Conservation (phyloP, 1,140 invertebrate species). For the Achroia grisella region DNA sequence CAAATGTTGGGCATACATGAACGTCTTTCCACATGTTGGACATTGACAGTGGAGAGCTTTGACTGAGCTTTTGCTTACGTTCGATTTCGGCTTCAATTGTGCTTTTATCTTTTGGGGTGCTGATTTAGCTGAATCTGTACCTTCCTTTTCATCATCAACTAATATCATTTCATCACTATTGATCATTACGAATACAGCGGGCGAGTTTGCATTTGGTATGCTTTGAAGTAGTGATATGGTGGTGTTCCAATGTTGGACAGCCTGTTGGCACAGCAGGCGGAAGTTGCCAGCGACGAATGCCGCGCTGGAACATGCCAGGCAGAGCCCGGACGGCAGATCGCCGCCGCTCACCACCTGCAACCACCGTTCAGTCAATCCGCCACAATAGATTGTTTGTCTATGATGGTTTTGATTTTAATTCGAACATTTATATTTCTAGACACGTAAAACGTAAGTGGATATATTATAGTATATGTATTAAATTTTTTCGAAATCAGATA, state of each 20-base stretch:
- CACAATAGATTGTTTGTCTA: slow-evolving; percentile 9
- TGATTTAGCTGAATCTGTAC: slow-evolving; percentile 1
- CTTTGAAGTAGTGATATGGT: slow-evolving; percentile 25
- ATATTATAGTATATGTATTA: too few species aligned
- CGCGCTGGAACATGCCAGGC: slow-evolving; percentile 30
- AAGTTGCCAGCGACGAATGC: slow-evolving; percentile 40
- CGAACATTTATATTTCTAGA: too few species aligned
- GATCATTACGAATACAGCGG: slow-evolving; percentile 14
- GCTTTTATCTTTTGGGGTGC: background rate
- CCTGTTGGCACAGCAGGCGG: slow-evolving; percentile 27
- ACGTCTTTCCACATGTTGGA: slow-evolving; percentile 38
- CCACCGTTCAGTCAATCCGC: slow-evolving; percentile 43
- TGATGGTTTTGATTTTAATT: too few species aligned
- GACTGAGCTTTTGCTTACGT: background rate
- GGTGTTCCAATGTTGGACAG: slow-evolving; percentile 31
- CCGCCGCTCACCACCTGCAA: slow-evolving; percentile 48
- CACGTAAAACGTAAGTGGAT: too few species aligned
- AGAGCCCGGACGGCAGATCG: slow-evolving; percentile 40
- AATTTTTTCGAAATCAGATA: too few species aligned
- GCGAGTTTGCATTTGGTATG: slow-evolving; percentile 17
- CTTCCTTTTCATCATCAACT: slow-evolving; percentile 15
- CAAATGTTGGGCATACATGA: slow-evolving; percentile 32
- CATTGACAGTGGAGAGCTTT: slow-evolving; percentile 24
- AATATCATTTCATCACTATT: slow-evolving; percentile 19
- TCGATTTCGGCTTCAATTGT: slow-evolving; percentile 3